A percentile compares a stretch with the other conserved stretches of the same genome.
phyloP scores from a whole-genome alignment of 1,140 invertebrate species.

The Eueides isabella region DNA sequence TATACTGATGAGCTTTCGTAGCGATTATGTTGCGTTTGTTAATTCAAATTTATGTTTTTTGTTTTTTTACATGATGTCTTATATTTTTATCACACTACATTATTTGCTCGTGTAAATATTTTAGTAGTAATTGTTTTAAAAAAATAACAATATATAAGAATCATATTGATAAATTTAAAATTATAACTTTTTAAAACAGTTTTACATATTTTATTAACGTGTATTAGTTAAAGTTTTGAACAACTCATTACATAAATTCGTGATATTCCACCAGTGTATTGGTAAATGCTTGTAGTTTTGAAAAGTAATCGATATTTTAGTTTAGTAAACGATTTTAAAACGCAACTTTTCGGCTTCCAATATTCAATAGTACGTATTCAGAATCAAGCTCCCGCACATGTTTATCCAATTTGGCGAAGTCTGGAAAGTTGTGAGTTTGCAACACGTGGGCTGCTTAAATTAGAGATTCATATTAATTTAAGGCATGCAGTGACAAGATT shows the following conservation, averaged over 20 bases:
- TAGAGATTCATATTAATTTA: conserved; percentile 81
- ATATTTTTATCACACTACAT: not conserved
- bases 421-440: conserved; percentile 78
- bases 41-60: not conserved
- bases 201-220: no score
- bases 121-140: no score
- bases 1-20: conserved; percentile 35
- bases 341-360: conserved; percentile 21
- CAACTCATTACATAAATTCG: not conserved
- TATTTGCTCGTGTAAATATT: no score
- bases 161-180: no score
- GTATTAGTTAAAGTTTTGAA: no score
- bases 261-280: conserved; percentile 8
- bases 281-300: not conserved
- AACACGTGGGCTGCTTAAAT: conserved; percentile 77
- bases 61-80: not conserved
- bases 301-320: conserved; percentile 9
- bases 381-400: conserved; percentile 61
- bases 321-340: conserved; percentile 10
- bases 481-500: conserved; percentile 60
- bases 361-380: conserved; percentile 45
- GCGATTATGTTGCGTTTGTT: not conserved
- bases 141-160: no score
- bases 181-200: no score
- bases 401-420: conserved; percentile 80